Percentiles rank a stretch among this genome's conserved stretches.
phyloP scores from a whole-genome alignment of 2,888 invertebrate species.

The Tuberolachnus salignus region DNA sequence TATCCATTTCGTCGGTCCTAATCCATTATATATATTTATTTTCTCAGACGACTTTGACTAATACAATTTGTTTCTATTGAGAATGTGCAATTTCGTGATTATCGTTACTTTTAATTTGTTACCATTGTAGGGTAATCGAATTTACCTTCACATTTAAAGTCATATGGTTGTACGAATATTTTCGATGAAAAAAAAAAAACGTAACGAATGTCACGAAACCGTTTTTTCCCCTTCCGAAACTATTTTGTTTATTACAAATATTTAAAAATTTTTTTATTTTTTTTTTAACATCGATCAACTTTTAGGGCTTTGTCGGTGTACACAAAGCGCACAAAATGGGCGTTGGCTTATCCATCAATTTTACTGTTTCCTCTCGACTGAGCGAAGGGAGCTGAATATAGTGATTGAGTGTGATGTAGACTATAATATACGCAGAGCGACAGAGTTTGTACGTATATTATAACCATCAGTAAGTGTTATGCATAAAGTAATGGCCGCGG shows the following conservation, averaged over 20 bases:
- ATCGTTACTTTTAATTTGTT: too few species aligned
- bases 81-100: too few species aligned
- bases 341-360: slow-evolving; percentile 45
- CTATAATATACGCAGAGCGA: background rate
- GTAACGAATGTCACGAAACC: background rate
- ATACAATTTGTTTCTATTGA: too few species aligned
- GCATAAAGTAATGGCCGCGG: slow-evolving; percentile 4
- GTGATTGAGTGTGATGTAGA: background rate
- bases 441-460: slow-evolving; percentile 37
- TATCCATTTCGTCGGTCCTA: too few species aligned
- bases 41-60: too few species aligned
- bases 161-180: too few species aligned
- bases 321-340: slow-evolving; percentile 11
- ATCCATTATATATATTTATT: too few species aligned
- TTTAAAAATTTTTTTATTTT: background rate
- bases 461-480: slow-evolving; percentile 11
- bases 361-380: background rate
- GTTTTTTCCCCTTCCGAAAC: background rate
- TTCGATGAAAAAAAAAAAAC: background rate
- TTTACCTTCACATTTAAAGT: too few species aligned
- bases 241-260: background rate
- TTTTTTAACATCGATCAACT: background rate
- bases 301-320: slow-evolving; percentile 4
- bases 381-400: background rate
- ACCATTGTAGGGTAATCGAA: too few species aligned